phyloP scores from a whole-genome alignment of 2,113 vertebrate species.

The Trichechus manatus region DNA sequence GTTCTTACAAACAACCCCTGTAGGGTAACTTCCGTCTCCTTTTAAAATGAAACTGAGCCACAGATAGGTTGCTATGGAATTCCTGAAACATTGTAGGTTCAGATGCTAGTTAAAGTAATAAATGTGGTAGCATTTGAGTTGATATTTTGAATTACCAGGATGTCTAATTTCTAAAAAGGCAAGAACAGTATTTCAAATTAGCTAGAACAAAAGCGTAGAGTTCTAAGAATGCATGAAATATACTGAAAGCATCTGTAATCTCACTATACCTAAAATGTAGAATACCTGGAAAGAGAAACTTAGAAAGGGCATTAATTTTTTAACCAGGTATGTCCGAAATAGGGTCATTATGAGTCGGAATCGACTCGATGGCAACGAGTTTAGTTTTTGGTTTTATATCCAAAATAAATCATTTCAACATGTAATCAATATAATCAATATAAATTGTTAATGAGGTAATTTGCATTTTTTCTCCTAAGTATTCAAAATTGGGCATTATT shows the following conservation, averaged over 20 bases:
- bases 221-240: neutral
- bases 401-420: neutral
- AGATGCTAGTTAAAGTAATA: slow-evolving; percentile 30
- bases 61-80: neutral
- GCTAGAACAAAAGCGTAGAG: neutral
- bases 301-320: slow-evolving; percentile 17
- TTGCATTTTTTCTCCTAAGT: neutral
- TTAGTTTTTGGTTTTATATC: no score
- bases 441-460: neutral
- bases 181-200: neutral
- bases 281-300: neutral
- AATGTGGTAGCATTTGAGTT: neutral
- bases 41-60: neutral
- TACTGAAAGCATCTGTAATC: neutral
- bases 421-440: neutral
- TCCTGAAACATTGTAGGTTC: neutral
- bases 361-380: no score
- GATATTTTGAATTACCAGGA: neutral
- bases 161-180: neutral
- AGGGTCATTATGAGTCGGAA: no score
- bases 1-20: neutral
- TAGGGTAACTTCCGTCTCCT: neutral
- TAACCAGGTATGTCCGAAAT: neutral
- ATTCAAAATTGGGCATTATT: slow-evolving; percentile 15
- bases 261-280: neutral